phyloP scores from a whole-genome alignment of 2,797 vertebrate genomes.

The Chelonia mydas region DNA sequence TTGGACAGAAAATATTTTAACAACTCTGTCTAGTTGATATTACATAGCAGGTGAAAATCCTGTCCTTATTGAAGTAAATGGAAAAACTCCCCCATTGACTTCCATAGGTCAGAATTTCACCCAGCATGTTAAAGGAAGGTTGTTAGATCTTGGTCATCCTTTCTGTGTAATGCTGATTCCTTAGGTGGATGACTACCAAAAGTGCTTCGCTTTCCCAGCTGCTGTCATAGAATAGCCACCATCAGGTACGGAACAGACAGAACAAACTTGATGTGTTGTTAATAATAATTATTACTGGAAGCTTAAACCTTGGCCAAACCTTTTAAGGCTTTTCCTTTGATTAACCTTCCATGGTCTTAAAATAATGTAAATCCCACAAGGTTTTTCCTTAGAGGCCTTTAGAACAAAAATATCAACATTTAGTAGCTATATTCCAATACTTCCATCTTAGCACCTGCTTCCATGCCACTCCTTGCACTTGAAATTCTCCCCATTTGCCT shows the following conservation, averaged over 20 bases:
- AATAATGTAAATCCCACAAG: not conserved
- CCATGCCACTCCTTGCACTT: not conserved
- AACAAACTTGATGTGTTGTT: not conserved
- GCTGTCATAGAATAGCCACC: not conserved
- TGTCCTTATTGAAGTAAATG: rapidly evolving
- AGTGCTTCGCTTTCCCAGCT: not conserved
- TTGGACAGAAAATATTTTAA: not conserved
- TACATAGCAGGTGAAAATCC: not conserved
- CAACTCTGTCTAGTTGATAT: not conserved
- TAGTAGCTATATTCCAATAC: not conserved
- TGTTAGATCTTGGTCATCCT: not conserved
- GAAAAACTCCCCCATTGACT: not conserved
- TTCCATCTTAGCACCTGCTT: not conserved
- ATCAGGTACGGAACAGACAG: not conserved
- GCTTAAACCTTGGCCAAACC: not conserved
- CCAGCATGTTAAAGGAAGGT: not conserved
- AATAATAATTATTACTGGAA: not conserved
- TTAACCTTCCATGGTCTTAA: not conserved
- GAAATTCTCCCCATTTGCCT: not conserved
- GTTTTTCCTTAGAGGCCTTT: not conserved
- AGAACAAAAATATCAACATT: not conserved
- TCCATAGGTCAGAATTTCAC: not conserved
- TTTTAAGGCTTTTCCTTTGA: not conserved
- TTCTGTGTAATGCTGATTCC: not conserved
- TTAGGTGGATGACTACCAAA: not conserved